Evolutionary conservation across 2,888 invertebrate species (phyloP).

Genomic region (Molanna angustata): DNA sequence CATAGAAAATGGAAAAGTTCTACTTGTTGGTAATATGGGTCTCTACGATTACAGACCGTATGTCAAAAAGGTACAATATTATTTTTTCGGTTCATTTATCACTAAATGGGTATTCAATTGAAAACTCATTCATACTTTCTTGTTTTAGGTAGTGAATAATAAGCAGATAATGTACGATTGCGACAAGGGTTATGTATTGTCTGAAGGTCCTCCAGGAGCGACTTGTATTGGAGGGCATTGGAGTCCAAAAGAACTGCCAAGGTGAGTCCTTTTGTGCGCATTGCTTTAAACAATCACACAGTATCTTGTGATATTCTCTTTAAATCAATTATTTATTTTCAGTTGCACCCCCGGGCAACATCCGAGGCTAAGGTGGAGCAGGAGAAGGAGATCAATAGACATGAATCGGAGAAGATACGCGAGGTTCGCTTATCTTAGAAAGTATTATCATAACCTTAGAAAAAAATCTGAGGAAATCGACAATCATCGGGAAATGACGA

Average conservation of each 20-base stretch:
- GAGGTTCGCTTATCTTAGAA: conserved; percentile 46
- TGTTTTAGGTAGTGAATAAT: conserved; percentile 69
- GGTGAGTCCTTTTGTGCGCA: conserved; percentile 49
- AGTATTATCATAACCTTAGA: conserved; percentile 46
- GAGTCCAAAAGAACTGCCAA: conserved; percentile 86
- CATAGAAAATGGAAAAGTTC: conserved; percentile 84
- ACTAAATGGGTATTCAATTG: neutral
- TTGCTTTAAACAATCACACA: neutral
- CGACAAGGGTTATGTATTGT: conserved; percentile 83
- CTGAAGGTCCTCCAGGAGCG: conserved; percentile 87
- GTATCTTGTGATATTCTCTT: neutral
- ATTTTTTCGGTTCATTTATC: neutral
- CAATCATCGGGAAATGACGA: conserved; percentile 21
- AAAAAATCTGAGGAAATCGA: conserved; percentile 33
- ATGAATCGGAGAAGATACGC: conserved; percentile 44
- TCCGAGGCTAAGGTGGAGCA: conserved; percentile 80
- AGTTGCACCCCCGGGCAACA: conserved; percentile 83
- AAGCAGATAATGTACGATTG: conserved; percentile 97
- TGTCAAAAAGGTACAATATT: conserved; percentile 70
- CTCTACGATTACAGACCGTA: conserved; percentile 93
- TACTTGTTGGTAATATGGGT: conserved; percentile 94
- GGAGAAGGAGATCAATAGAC: conserved; percentile 59
- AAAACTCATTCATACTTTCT: too few species aligned
- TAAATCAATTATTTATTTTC: conserved; percentile 12
- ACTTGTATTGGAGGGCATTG: conserved; percentile 93